These are phyloP conservation scores for Asbolus verrucosus DNA, from an alignment of 1,140 invertebrate genomes.

Conservation along the genomic window DNA sequence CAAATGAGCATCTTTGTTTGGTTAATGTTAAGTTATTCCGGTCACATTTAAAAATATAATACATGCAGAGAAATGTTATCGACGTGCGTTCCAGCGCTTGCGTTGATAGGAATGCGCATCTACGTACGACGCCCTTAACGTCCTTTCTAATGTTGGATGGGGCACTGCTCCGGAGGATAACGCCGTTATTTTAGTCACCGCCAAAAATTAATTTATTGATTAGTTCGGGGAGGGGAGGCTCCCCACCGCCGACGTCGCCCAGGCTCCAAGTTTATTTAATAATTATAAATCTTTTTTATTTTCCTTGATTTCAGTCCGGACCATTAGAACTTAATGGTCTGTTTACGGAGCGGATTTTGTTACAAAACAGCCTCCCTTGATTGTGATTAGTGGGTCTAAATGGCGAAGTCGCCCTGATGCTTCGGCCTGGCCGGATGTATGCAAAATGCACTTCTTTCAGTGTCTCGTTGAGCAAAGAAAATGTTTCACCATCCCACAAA, in stretches of 20 bases:
- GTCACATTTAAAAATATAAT: slow-evolving; percentile 61
- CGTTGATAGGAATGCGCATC: slow-evolving; percentile 47
- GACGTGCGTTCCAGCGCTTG: slow-evolving; percentile 47
- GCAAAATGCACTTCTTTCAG: too few species aligned
- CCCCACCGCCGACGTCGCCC: not conserved
- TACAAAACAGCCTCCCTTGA: slow-evolving; percentile 35
- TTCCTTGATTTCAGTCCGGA: slow-evolving; percentile 45
- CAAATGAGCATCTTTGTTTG: slow-evolving; percentile 58
- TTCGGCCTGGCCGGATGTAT: too few species aligned
- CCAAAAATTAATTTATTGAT: slow-evolving; percentile 38
- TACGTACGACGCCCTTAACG: slow-evolving; percentile 44
- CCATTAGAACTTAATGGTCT: slow-evolving; percentile 56
- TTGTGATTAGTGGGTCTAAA: slow-evolving; percentile 22
- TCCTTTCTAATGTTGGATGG: slow-evolving; percentile 43
- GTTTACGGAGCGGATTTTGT: slow-evolving; percentile 53
- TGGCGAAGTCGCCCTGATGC: not conserved
- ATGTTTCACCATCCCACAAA: too few species aligned
- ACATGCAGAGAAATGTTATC: slow-evolving; percentile 57
- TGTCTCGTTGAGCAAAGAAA: too few species aligned
- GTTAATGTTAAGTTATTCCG: slow-evolving; percentile 59
- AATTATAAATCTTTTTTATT: slow-evolving; percentile 47
- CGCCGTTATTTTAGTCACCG: slow-evolving; percentile 36
- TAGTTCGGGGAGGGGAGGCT: not conserved
- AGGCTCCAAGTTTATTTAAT: slow-evolving; percentile 40
- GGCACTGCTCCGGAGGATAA: slow-evolving; percentile 37